Base-by-base conservation (phyloP, 2,888 invertebrate species). In the Keiferia lycopersicella region DNA sequence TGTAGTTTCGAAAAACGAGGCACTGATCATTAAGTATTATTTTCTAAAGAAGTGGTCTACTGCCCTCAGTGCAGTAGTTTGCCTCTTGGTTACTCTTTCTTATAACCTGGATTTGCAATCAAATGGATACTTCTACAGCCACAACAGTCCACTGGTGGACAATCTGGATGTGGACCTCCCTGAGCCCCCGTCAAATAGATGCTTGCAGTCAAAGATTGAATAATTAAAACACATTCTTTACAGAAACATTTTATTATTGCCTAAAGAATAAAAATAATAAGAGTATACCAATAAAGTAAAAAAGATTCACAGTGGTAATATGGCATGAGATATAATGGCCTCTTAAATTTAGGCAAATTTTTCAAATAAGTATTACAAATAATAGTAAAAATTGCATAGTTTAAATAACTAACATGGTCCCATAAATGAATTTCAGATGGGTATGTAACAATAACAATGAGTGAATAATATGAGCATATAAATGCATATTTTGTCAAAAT, bases 271-370 rank as follows among this genome's bases (percentile, higher is more conserved):
- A 53, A 56, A 57, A 50, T 50, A 50, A 18, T 20, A 60, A n/a
- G 50, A 56, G n/a, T 63, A 56, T 61, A 63, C 51, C 22, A 59
- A 63, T 66, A 66, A 51, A 65, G 53, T 59, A 58, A 41, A 61
- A 56, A 50, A 61, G 56, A 66, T 34, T 53, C 12, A 61, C 61
- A 66, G 64, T 65, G 63, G 78, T 75, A 71, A 72, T 80, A 84
- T 83, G 82, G 82, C 83, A 79, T 77, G 78, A 76, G 76, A 75
- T 69, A 74, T 50, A 74, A 81, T 80, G 80, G 81, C 80, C 79
- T 76, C 75, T 74, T 68, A 45, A 69, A 68, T 72, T 73, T 69
- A 69, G 71, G 72, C 73, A 69, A 34, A 57, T 58, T 66, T 62
- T 65, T 18, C 12, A 18, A 22, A 22, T 12, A 50, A 18, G 16